Percentiles rank a stretch among this genome's conserved stretches.
Conservation (phyloP, 2,113 vertebrate species). For the Phainopepla nitens region DNA sequence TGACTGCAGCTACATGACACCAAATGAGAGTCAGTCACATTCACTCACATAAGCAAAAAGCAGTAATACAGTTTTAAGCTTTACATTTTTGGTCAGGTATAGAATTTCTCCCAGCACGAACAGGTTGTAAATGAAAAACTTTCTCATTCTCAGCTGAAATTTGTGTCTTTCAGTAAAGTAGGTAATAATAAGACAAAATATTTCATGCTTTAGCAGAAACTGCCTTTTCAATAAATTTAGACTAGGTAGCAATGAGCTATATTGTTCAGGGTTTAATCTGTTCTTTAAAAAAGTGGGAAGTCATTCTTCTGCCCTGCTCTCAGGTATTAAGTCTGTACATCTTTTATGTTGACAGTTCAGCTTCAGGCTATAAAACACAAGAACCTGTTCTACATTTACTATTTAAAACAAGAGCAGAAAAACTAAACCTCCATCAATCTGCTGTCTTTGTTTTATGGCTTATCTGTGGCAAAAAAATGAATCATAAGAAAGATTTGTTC, state of each 20-base stretch:
- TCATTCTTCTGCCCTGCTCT: slow-evolving; percentile 8
- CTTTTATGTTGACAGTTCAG: slow-evolving; percentile 46
- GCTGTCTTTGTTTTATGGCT: neutral
- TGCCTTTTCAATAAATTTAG: slow-evolving; percentile 32
- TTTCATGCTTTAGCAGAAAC: slow-evolving; percentile 28
- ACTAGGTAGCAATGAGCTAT: slow-evolving; percentile 17
- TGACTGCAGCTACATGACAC: neutral
- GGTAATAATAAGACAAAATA: neutral
- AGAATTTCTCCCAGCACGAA: neutral
- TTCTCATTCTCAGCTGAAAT: neutral
- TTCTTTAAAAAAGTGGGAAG: neutral
- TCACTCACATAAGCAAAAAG: neutral
- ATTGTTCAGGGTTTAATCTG: neutral
- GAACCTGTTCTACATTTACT: slow-evolving; percentile 51
- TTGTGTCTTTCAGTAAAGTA: neutral
- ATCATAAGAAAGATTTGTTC: slow-evolving; percentile 48
- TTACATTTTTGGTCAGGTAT: neutral
- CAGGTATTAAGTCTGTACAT: slow-evolving; percentile 37
- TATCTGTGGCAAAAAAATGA: slow-evolving; percentile 54
- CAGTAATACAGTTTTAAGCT: neutral
- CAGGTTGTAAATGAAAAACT: neutral
- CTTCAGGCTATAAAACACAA: slow-evolving; percentile 56
- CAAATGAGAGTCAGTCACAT: neutral
- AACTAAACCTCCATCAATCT: slow-evolving; percentile 36
- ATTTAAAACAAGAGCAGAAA: slow-evolving; percentile 29